phyloP scores from a whole-genome alignment of 1,140 invertebrate species.

The Ruditapes philippinarum region DNA sequence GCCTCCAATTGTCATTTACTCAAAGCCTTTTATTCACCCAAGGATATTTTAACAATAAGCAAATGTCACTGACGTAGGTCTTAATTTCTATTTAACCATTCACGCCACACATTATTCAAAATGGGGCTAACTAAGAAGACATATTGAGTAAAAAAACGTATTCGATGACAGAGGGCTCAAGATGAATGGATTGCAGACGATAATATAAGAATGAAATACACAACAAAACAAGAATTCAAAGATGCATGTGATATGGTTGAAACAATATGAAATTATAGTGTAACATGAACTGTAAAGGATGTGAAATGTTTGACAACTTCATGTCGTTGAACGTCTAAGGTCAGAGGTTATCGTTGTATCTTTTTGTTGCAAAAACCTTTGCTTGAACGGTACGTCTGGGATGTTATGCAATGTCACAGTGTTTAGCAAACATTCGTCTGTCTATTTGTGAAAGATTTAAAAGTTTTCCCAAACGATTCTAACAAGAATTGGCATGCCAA shows the following conservation, averaged over 20 bases:
- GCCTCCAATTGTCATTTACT: background rate
- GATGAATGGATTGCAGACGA: background rate
- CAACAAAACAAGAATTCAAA: background rate
- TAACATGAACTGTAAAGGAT: background rate
- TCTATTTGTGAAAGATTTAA: background rate
- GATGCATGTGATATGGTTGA: background rate
- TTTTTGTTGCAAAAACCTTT: background rate
- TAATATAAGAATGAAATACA: too few species aligned
- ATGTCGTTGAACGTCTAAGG: background rate
- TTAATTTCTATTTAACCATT: background rate
- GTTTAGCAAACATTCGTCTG: background rate
- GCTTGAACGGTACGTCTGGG: too few species aligned
- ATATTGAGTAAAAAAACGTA: slow-evolving; percentile 1
- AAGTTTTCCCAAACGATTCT: background rate
- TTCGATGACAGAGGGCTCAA: background rate
- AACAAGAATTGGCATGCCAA: slow-evolving; percentile 2
- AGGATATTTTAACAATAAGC: background rate
- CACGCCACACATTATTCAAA: background rate
- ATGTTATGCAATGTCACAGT: background rate
- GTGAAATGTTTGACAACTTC: background rate
- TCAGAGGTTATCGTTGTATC: slow-evolving; percentile 9
- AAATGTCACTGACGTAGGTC: background rate
- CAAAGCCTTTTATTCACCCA: background rate
- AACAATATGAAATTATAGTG: background rate
- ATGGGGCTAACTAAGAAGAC: background rate